phyloP scores from a whole-genome alignment of 2,113 vertebrate genomes.

The Triplophysa siluroides region DNA sequence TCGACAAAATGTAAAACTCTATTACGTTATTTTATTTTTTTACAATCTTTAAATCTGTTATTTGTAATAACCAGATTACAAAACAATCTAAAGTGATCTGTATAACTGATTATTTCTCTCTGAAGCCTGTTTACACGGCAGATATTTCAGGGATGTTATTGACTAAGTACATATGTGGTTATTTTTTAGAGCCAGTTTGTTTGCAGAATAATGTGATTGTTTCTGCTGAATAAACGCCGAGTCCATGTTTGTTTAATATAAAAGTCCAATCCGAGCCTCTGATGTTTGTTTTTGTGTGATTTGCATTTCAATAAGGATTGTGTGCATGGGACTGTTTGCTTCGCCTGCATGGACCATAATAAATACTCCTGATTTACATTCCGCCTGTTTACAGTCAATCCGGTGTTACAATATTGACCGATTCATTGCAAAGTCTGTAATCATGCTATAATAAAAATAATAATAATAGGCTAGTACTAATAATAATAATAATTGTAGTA shows the following conservation, averaged over 20 bases:
- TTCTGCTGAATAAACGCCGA: slow-evolving; percentile 59
- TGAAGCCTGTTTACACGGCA: neutral
- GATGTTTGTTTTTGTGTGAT: slow-evolving; percentile 68
- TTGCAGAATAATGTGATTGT: slow-evolving; percentile 59
- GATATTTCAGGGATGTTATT: neutral
- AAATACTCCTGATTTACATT: slow-evolving; percentile 39
- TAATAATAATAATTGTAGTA: neutral
- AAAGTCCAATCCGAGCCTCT: slow-evolving; percentile 54
- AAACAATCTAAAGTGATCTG: neutral
- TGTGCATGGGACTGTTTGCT: slow-evolving; percentile 57
- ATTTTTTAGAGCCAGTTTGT: slow-evolving; percentile 46
- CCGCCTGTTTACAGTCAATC: slow-evolving; percentile 50
- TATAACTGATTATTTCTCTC: neutral
- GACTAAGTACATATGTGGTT: neutral
- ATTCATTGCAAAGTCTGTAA: neutral
- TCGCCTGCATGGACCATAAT: slow-evolving; percentile 11
- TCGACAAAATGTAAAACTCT: neutral
- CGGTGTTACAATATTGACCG: slow-evolving; percentile 43
- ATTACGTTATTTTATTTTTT: too few relatives aligned
- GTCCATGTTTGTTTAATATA: slow-evolving; percentile 60
- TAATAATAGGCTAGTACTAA: neutral
- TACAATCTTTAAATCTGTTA: neutral
- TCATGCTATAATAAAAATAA: neutral
- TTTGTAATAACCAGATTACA: neutral
- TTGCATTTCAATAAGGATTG: slow-evolving; percentile 66